A percentile compares a stretch with the other conserved stretches of the same genome.
Conservation (phyloP, 2,797 vertebrate species). For the Pangasius sanitwongsei region DNA sequence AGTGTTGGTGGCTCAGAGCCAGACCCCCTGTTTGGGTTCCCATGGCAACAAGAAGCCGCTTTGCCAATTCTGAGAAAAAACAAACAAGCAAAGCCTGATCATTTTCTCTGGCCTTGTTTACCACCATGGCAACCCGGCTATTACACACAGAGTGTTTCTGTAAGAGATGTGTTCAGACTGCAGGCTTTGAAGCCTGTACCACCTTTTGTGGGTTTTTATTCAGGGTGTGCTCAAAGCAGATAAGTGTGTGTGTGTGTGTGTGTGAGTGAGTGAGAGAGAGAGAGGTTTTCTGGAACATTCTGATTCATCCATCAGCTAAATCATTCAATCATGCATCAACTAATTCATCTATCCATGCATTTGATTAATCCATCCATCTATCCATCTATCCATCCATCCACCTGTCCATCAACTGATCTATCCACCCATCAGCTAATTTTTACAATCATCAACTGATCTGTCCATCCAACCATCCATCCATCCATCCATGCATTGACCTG, state of each 20-base stretch:
- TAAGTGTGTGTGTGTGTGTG: neutral
- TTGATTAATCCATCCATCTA: neutral
- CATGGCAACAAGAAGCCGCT: neutral
- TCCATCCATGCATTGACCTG: neutral
- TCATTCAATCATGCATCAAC: neutral
- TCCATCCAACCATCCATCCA: neutral
- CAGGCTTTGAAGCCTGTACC: slow-evolving; percentile 21
- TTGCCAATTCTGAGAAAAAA: neutral
- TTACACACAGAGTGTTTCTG: neutral
- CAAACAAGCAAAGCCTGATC: neutral
- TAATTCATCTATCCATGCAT: neutral
- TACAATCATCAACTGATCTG: no score
- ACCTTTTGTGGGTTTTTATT: neutral
- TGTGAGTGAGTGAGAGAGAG: neutral
- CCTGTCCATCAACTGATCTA: neutral
- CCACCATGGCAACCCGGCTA: slow-evolving; percentile 22
- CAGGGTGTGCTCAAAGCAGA: slow-evolving; percentile 18
- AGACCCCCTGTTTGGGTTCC: slow-evolving; percentile 7
- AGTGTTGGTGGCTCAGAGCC: neutral
- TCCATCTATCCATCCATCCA: neutral
- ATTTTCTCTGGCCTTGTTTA: neutral
- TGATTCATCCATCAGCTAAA: neutral
- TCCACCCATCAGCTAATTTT: neutral
- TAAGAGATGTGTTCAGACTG: neutral
- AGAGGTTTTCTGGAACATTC: neutral